Base-by-base conservation (phyloP, 2,113 vertebrate genomes). In the human (Homo sapiens) region DNA sequence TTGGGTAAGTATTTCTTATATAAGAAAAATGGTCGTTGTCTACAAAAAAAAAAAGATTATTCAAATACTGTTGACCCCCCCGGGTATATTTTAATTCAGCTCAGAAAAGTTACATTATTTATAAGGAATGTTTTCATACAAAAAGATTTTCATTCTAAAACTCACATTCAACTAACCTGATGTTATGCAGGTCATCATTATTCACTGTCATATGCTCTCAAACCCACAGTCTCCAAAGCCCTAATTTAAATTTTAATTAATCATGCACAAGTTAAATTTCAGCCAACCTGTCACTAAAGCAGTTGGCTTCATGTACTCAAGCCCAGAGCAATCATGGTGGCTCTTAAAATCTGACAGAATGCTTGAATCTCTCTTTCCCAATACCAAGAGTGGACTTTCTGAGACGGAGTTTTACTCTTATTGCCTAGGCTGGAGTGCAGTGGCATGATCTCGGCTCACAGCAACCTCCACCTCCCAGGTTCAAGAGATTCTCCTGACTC, bases 111-210 rank as follows among this genome's bases (percentile, higher is more conserved):
- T 95, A 93, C 13, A 93, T 76, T 70, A 89, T 57, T 76, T 70
- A 89, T 50, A 22, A 93, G 10, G 35, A 86, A 87, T 79, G 78
- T 55, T 89, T 82, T 96, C n/a, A 93, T 27, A 85, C 32, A 94
- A 81, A 96, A 76, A 66, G 23, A 40, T 40, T 81, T 96, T 79
- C 52, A 83, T 92, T 95, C 93, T 95, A 94, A 96, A 98, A 92
- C 6, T 73, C 78, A 76, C 32, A 92, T 61, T 93, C 52, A 85
- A 79, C 17, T 89, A 85, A 94, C 30, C 76, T 95, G 48, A 88
- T 90, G 52, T 84, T 89, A 89, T 22, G 11, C 23, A 92, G 82
- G 32, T 91, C 66, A 95, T 78, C 64, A 93, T 76, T 93, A 89
- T 92, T 85, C 35, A 84, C 23, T 93, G 57, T 52, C 59, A 55